Conservation (phyloP, 1,140 invertebrate genomes). For the Eurosta solidaginis region DNA sequence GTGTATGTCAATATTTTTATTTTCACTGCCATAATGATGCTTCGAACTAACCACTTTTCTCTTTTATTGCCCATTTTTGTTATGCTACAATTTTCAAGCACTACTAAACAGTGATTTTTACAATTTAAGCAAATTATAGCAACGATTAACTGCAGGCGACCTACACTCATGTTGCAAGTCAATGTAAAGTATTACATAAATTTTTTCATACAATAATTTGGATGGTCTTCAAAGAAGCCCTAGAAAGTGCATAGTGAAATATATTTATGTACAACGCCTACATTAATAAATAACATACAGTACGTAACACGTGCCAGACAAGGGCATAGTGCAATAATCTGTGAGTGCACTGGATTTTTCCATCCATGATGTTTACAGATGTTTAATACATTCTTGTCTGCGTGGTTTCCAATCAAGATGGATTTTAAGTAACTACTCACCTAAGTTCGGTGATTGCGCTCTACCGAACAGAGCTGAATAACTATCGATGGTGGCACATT, state of each 20-base stretch:
- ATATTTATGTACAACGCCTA: neutral
- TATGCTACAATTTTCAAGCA: neutral
- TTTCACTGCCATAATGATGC: neutral
- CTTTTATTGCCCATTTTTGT: neutral
- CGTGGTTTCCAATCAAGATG: too few relatives aligned
- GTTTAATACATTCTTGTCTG: too few relatives aligned
- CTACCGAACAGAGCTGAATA: too few relatives aligned
- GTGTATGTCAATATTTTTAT: neutral
- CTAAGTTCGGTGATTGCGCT: too few relatives aligned
- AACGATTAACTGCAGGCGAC: neutral
- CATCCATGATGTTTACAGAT: too few relatives aligned
- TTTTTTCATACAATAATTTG: conserved; percentile 5
- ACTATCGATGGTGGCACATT: too few relatives aligned
- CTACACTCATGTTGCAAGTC: neutral
- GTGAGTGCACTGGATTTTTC: too few relatives aligned
- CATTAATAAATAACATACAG: too few relatives aligned
- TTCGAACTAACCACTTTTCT: neutral
- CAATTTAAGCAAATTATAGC: neutral
- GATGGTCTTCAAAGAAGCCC: neutral
- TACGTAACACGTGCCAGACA: too few relatives aligned
- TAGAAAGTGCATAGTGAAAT: neutral
- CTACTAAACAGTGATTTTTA: neutral
- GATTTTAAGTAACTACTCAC: too few relatives aligned
- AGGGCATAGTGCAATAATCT: too few relatives aligned
- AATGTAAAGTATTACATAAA: neutral